A percentile compares a stretch with the other conserved stretches of the same genome.
Evolutionary conservation across 2,888 invertebrate genomes (phyloP).

Genomic region (Tryphoninae sp.): DNA sequence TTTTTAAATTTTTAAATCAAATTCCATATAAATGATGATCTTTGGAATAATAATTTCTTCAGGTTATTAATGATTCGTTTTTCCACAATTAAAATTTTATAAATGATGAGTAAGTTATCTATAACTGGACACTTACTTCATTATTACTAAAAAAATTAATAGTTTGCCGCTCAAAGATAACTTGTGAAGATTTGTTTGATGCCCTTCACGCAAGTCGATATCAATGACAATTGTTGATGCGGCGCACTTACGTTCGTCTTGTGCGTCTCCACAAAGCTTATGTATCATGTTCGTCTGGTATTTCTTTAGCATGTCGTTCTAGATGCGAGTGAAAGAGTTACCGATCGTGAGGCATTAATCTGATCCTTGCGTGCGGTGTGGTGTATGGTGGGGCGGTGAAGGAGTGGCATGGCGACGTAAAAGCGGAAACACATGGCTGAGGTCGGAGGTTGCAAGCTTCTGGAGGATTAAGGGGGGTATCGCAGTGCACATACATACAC

Average conservation of each 20-base stretch:
- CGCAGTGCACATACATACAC: conserved; percentile 43
- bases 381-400: neutral
- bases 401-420: neutral
- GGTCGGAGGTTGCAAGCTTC: conserved; percentile 72
- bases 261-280: neutral
- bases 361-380: neutral
- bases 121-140: too few relatives aligned
- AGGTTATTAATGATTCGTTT: too few relatives aligned
- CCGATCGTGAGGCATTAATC: neutral
- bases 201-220: too few relatives aligned
- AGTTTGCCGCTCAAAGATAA: too few relatives aligned
- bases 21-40: too few relatives aligned
- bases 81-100: too few relatives aligned
- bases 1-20: too few relatives aligned
- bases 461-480: conserved; percentile 69
- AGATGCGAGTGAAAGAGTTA: neutral
- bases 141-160: too few relatives aligned
- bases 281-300: neutral
- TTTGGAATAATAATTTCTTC: too few relatives aligned
- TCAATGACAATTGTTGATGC: too few relatives aligned
- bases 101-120: too few relatives aligned
- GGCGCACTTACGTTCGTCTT: neutral
- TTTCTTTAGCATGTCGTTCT: neutral
- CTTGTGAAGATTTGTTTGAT: too few relatives aligned
- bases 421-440: conserved; percentile 21